Evolutionary conservation across 2,888 invertebrate species (phyloP), one percentile per base, ranked within the genome.

Genomic region (Campoplex nolae): DNA sequence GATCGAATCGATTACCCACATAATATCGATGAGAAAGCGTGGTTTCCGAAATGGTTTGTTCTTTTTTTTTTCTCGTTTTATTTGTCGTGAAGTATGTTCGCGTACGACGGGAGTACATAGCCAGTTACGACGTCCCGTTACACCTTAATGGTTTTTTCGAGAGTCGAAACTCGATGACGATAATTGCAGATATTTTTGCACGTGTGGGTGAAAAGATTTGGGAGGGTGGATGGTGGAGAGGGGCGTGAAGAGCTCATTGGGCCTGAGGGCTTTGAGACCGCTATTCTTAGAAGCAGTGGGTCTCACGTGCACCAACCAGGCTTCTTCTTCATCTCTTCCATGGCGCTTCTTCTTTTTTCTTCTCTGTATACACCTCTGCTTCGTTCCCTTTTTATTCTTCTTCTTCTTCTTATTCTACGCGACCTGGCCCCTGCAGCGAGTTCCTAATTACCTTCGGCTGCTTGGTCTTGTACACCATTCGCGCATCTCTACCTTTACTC

Each of bases 271-370:
- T 90, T 90, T 89, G 90, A 84, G 84, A 90, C 91, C 92, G 92
- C 92, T 92, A 92, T 92, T 92, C 92, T 92, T 91, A 92, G 92
- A 92, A 92, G 89, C 86, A 88, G 88, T 88, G 56, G 76, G 65
- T 32, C 71, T 81, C 70, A 83, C 58, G 42, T 68, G 51, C 56
- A 75, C 51, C 70, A 51, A 58, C 81, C 42, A 86, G 32, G 73
- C 79, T 58, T 32, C 82, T 68, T 65, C 70, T 82, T 45, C 68
- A 83, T 65, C 62, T 65, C 62, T 77, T 85, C 88, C 84, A 81
- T 58, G 35, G 67, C 56, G 77, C 83, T 74, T 68, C 82, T 32
- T 68, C 74, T 38, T 84, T 74, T 68, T 58, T 75, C 18, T 56
- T 48, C 67, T 54, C 48, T 1, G 4, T 38, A 3, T 6, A 38